phyloP scores from a whole-genome alignment of 2,797 vertebrate genomes.

The Borostomias antarcticus region DNA sequence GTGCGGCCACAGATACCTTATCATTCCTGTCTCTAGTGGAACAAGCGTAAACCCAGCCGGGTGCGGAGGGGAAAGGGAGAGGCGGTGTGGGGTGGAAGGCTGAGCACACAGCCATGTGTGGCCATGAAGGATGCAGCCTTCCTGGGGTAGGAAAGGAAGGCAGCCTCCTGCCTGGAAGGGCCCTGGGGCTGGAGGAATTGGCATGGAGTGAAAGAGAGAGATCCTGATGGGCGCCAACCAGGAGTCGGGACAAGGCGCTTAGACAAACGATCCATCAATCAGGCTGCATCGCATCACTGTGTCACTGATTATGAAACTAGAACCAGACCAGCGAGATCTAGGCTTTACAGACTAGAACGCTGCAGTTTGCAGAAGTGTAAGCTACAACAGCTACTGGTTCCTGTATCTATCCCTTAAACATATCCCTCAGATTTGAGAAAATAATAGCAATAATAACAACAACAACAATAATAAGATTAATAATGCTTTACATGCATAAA shows the following conservation, averaged over 20 bases:
- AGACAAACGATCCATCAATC: slow-evolving; percentile 44
- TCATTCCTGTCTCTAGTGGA: slow-evolving; percentile 64
- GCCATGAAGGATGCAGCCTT: not conserved
- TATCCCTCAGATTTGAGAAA: no score
- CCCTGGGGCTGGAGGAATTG: not conserved
- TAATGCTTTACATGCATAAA: no score
- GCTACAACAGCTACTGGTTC: no score
- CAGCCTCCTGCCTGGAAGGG: slow-evolving; percentile 22
- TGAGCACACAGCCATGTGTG: not conserved
- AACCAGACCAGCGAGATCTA: no score
- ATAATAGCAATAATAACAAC: no score
- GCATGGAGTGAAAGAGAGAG: not conserved
- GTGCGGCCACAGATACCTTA: slow-evolving; percentile 70
- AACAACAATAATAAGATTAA: no score
- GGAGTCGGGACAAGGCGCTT: slow-evolving; percentile 25
- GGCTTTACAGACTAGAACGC: no score
- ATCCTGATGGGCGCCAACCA: not conserved
- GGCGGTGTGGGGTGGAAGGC: slow-evolving; percentile 36
- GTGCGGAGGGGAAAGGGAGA: slow-evolving; percentile 31
- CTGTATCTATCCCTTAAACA: no score
- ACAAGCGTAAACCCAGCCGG: slow-evolving; percentile 64
- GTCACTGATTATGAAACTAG: slow-evolving; percentile 21
- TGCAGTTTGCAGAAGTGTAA: no score
- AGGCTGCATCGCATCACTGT: slow-evolving; percentile 9
- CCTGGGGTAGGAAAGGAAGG: slow-evolving; percentile 26